Evolutionary conservation across 2,797 vertebrate species (phyloP).

Genomic region (Anabas testudineus): DNA sequence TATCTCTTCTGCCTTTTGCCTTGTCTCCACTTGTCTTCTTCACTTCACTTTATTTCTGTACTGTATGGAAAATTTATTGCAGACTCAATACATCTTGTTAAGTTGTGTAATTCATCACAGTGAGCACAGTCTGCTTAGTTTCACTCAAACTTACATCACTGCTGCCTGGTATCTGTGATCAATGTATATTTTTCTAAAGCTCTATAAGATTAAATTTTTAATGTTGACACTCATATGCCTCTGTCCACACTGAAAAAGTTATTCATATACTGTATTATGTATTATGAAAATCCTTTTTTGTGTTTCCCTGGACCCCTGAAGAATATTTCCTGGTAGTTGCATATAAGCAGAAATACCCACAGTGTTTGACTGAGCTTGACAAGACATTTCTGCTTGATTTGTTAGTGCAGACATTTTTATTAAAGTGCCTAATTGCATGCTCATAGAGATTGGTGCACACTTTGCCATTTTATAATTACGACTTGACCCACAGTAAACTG

Average conservation of each 20-base stretch:
- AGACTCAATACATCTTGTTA: too few species aligned
- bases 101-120: background rate
- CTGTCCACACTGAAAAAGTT: too few species aligned
- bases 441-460: constrained; percentile 24
- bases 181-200: too few species aligned
- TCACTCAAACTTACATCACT: background rate
- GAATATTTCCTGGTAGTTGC: background rate
- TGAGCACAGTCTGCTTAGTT: background rate
- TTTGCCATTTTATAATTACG: constrained; percentile 30
- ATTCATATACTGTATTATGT: too few species aligned
- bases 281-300: background rate
- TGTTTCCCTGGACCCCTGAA: background rate
- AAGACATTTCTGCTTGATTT: background rate
- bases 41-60: background rate
- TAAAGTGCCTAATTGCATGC: constrained; percentile 29
- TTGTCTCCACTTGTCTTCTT: background rate
- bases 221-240: too few species aligned
- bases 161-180: background rate
- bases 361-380: background rate
- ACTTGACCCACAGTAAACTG: constrained; percentile 32
- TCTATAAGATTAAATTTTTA: too few species aligned
- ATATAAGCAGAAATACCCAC: background rate
- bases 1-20: too few species aligned
- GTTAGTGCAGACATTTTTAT: constrained; percentile 43
- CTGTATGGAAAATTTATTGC: background rate